A percentile compares a stretch with the other conserved stretches of the same genome.
Evolutionary conservation across 37 sponge, comb jelly and placozoan species (phyloP).

Genomic region (Diacarnus erythraeanus): DNA sequence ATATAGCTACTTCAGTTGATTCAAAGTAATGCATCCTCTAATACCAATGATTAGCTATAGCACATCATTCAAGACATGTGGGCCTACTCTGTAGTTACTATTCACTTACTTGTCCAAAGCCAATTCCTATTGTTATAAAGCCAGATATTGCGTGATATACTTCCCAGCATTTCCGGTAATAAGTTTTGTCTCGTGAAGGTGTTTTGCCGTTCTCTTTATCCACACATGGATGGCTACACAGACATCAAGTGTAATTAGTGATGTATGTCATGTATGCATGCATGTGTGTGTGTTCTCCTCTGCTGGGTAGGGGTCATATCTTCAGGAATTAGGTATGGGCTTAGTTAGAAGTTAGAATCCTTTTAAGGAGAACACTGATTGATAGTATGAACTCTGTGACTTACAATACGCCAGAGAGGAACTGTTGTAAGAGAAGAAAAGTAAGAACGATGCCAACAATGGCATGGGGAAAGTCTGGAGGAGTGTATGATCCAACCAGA

Average conservation of each 20-base stretch:
- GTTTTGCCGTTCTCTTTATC: slow-evolving; percentile 41
- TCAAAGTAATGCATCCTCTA: too few relatives aligned
- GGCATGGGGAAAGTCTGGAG: slow-evolving; percentile 69
- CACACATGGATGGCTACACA: slow-evolving; percentile 44
- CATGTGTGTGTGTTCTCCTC: too few relatives aligned
- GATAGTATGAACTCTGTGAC: too few relatives aligned
- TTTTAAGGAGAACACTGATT: too few relatives aligned
- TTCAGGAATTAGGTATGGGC: too few relatives aligned
- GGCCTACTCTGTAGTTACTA: too few relatives aligned
- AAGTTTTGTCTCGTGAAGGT: background rate
- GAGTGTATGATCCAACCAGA: slow-evolving; percentile 36
- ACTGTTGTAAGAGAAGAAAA: slow-evolving; percentile 58
- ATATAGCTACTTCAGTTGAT: background rate
- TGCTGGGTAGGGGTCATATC: too few relatives aligned
- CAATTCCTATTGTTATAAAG: slow-evolving; percentile 33
- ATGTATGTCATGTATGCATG: background rate
- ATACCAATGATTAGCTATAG: too few relatives aligned
- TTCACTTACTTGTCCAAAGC: slow-evolving; percentile 47
- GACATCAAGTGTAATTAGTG: background rate
- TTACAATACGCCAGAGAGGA: slow-evolving; percentile 72
- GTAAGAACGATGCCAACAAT: slow-evolving; percentile 70
- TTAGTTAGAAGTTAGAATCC: too few relatives aligned
- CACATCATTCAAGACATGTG: too few relatives aligned
- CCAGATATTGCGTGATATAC: slow-evolving; percentile 53
- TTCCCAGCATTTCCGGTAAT: slow-evolving; percentile 54